Evolutionary conservation across 2,113 vertebrate genomes (phyloP).

Genomic region (Notothenia rossii): DNA sequence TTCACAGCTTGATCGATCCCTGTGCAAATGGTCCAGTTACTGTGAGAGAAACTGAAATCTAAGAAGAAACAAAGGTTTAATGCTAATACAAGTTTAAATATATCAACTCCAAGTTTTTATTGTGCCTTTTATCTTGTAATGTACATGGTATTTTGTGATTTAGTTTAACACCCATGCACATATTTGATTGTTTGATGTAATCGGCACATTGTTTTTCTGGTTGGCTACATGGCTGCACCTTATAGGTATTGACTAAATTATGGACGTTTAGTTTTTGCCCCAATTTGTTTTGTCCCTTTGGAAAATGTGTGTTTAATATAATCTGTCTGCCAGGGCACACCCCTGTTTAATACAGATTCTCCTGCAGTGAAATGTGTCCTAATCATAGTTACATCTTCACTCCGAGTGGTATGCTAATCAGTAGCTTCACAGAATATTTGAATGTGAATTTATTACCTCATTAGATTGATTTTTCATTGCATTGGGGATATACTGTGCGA

Average conservation of each 20-base stretch:
- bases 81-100: neutral
- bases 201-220: neutral
- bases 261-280: neutral
- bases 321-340: neutral
- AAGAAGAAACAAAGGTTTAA: neutral
- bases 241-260: neutral
- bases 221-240: neutral
- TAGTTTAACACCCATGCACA: neutral
- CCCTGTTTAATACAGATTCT: constrained; percentile 18
- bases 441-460: constrained; percentile 42
- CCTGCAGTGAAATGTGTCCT: constrained; percentile 19
- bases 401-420: constrained; percentile 50
- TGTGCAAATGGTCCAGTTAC: neutral
- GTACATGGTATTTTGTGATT: neutral
- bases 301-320: neutral
- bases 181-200: neutral
- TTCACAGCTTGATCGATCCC: neutral
- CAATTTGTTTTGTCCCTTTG: constrained; percentile 8
- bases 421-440: constrained; percentile 47
- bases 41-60: neutral
- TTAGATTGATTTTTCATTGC: constrained; percentile 43
- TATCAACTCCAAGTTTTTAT: neutral
- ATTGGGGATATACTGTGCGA: constrained; percentile 36
- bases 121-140: neutral
- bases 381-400: constrained; percentile 34